Percentiles rank a stretch among this genome's conserved stretches.
Conservation (phyloP, 2,888 invertebrate genomes). For the Oegoconia quadripuncta region DNA sequence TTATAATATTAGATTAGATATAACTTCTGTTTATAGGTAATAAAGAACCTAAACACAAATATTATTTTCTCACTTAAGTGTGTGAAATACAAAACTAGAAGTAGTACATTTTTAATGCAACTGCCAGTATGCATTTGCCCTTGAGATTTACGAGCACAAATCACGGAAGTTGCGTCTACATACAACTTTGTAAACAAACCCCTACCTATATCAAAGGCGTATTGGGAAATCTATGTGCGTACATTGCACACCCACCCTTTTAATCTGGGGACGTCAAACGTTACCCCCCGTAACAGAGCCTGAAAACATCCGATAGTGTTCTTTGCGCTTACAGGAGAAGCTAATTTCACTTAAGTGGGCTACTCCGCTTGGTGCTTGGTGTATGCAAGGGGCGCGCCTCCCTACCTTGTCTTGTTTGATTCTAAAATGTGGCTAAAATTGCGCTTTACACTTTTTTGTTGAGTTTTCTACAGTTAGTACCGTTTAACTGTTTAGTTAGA, state of each 20-base stretch:
- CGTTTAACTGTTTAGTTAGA: too few species aligned
- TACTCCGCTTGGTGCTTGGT: slow-evolving; percentile 50
- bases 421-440: slow-evolving; percentile 51
- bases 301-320: slow-evolving; percentile 74
- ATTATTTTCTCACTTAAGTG: too few species aligned
- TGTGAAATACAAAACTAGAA: too few species aligned
- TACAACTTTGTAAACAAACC: too few species aligned
- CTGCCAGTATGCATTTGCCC: too few species aligned
- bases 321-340: slow-evolving; percentile 72
- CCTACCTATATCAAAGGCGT: slow-evolving; percentile 28
- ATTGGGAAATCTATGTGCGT: slow-evolving; percentile 43
- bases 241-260: slow-evolving; percentile 45
- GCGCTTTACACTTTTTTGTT: too few species aligned
- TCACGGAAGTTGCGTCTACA: background rate
- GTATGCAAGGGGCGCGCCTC: slow-evolving; percentile 47
- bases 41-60: too few species aligned
- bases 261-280: slow-evolving; percentile 63
- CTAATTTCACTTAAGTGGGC: slow-evolving; percentile 79
- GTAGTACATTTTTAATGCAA: too few species aligned
- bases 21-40: too few species aligned
- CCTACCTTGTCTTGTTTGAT: slow-evolving; percentile 51
- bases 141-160: slow-evolving; percentile 18
- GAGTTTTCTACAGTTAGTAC: too few species aligned
- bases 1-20: too few species aligned
- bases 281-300: slow-evolving; percentile 58